phyloP scores from a whole-genome alignment of 2,797 vertebrate genomes.

The Enteromius thamalakanensis region DNA sequence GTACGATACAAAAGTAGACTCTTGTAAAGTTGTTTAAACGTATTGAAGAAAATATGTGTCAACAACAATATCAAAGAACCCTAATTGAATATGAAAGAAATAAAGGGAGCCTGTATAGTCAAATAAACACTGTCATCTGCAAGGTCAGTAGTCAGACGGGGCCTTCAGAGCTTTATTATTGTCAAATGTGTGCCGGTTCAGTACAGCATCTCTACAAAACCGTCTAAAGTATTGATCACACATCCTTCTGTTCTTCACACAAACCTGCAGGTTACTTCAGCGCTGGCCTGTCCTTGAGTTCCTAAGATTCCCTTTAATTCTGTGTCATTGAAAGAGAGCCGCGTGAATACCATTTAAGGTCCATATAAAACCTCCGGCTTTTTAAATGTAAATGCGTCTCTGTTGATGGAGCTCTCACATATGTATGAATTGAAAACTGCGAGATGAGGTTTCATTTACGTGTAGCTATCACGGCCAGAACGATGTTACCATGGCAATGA shows the following conservation, averaged over 20 bases:
- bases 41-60: background rate
- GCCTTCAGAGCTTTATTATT: background rate
- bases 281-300: background rate
- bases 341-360: slow-evolving; percentile 20
- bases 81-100: background rate
- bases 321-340: background rate
- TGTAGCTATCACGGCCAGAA: slow-evolving; percentile 1
- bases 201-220: slow-evolving; percentile 9
- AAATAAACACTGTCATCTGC: background rate
- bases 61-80: background rate
- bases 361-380: background rate
- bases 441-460: slow-evolving; percentile 23
- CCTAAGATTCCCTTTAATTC: slow-evolving; percentile 7
- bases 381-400: slow-evolving; percentile 20
- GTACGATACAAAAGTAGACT: background rate
- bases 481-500: slow-evolving; percentile 21
- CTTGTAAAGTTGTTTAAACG: background rate
- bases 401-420: slow-evolving; percentile 25
- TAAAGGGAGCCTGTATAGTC: background rate
- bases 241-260: slow-evolving; percentile 16
- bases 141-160: background rate
- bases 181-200: background rate
- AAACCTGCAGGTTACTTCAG: slow-evolving; percentile 21
- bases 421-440: slow-evolving; percentile 20
- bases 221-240: slow-evolving; percentile 16